A percentile compares a stretch with the other conserved stretches of the same genome.
phyloP scores from a whole-genome alignment of 2,113 vertebrate genomes.

The Callaeas wilsoni region DNA sequence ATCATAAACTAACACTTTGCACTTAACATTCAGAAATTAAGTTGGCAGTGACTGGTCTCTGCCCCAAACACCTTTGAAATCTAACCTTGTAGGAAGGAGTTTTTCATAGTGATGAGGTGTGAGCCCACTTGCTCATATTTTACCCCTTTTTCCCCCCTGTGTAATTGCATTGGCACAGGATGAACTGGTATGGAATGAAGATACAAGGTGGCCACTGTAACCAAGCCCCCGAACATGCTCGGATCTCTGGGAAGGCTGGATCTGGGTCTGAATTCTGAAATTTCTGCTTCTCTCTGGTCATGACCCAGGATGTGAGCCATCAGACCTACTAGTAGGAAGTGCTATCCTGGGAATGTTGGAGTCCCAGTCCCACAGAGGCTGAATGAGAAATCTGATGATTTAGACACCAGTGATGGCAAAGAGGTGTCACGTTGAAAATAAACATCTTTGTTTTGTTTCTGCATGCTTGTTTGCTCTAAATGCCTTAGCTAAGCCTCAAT shows the following conservation, averaged over 20 bases:
- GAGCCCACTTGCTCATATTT: conserved; percentile 21
- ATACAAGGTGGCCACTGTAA: background rate
- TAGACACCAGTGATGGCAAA: background rate
- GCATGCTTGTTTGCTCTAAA: conserved; percentile 47
- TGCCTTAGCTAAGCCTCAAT: conserved; percentile 44
- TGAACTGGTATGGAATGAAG: background rate
- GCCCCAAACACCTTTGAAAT: background rate
- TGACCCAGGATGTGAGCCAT: background rate
- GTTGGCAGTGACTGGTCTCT: background rate
- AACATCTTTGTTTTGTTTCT: conserved; percentile 65
- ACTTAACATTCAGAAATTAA: conserved; percentile 4
- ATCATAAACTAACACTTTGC: background rate
- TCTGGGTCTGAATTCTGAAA: background rate
- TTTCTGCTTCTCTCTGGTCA: background rate
- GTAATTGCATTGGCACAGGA: background rate
- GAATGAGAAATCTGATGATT: background rate
- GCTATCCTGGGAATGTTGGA: background rate
- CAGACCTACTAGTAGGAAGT: background rate
- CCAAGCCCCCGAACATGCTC: background rate
- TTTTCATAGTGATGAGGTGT: background rate
- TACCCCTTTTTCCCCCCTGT: background rate
- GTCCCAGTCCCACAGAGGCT: background rate
- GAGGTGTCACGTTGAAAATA: conserved; percentile 43
- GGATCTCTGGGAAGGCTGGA: background rate
- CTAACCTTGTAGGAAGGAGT: background rate